Percentiles rank a stretch among this genome's conserved stretches.
Conservation (phyloP, 2,113 vertebrate genomes). For the Gorilla gorilla region DNA sequence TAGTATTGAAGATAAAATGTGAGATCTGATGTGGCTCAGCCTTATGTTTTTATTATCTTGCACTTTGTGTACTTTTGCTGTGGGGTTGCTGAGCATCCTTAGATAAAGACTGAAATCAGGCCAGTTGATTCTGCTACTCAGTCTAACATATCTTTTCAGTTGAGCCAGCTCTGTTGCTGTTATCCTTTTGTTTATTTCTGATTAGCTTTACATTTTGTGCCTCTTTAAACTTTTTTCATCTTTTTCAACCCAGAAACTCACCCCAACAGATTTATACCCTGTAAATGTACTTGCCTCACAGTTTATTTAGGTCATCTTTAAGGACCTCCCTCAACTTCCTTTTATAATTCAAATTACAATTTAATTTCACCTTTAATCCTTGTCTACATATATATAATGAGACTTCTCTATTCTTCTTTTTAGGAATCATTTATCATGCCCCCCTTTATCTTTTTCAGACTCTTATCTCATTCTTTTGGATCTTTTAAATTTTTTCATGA, state of each 20-base stretch:
- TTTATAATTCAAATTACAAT: constrained; percentile 11
- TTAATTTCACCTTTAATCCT: constrained; percentile 14
- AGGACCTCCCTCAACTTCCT: background rate
- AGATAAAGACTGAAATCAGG: background rate
- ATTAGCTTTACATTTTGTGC: background rate
- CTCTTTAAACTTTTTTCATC: background rate
- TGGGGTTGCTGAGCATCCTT: background rate
- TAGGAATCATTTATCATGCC: background rate
- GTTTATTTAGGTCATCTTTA: background rate
- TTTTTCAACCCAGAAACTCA: background rate
- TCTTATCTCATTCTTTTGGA: background rate
- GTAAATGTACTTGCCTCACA: background rate
- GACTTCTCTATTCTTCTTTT: background rate
- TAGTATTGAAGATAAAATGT: constrained; percentile 27
- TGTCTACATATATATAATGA: background rate
- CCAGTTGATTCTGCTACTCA: background rate
- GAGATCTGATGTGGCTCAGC: background rate
- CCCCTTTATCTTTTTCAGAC: background rate
- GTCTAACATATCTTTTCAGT: background rate
- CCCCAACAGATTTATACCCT: background rate
- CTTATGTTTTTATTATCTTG: background rate
- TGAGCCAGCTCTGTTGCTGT: background rate
- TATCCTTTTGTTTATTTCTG: background rate
- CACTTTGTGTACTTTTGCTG: background rate
- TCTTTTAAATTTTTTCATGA: background rate